These are phyloP conservation scores for Pseudolycoriella hygida DNA, from an alignment of 2,888 invertebrate genomes.

Conservation along the genomic window DNA sequence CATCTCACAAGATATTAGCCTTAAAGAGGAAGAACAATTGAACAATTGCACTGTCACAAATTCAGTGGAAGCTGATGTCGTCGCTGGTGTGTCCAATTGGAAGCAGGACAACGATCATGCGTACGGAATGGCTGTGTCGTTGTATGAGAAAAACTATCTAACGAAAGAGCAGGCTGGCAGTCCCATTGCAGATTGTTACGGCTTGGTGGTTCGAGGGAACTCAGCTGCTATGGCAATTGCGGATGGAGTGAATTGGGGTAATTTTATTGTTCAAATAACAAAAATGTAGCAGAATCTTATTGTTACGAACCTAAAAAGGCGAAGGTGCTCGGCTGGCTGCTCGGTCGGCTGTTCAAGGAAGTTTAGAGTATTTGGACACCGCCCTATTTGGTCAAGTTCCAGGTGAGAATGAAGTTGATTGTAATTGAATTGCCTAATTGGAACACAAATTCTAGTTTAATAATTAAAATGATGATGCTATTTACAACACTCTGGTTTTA, in stretches of 20 bases:
- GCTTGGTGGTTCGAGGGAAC: slow-evolving; percentile 51
- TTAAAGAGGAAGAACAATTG: not conserved
- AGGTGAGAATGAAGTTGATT: slow-evolving; percentile 15
- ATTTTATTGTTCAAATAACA: no score
- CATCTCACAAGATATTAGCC: not conserved
- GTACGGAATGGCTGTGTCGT: slow-evolving; percentile 38
- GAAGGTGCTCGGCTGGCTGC: slow-evolving; percentile 70
- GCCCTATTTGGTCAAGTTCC: slow-evolving; percentile 38
- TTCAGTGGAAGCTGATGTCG: slow-evolving; percentile 12
- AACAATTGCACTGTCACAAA: not conserved
- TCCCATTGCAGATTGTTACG: slow-evolving; percentile 79
- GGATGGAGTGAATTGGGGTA: slow-evolving; percentile 84
- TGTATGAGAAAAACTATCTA: slow-evolving; percentile 70
- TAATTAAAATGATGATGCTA: no score
- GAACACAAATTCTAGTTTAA: not conserved
- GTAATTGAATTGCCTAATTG: not conserved
- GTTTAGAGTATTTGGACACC: slow-evolving; percentile 63
- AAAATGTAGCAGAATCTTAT: no score
- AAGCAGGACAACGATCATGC: slow-evolving; percentile 27
- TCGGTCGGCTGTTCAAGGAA: slow-evolving; percentile 71
- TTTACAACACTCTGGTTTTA: no score
- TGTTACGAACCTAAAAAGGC: slow-evolving; percentile 21
- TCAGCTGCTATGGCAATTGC: slow-evolving; percentile 64
- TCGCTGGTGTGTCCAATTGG: slow-evolving; percentile 29
- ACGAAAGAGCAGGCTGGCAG: slow-evolving; percentile 53